A percentile compares a stretch with the other conserved stretches of the same genome.
Conservation (phyloP, 2,113 vertebrate species). For the Clarias gariepinus region DNA sequence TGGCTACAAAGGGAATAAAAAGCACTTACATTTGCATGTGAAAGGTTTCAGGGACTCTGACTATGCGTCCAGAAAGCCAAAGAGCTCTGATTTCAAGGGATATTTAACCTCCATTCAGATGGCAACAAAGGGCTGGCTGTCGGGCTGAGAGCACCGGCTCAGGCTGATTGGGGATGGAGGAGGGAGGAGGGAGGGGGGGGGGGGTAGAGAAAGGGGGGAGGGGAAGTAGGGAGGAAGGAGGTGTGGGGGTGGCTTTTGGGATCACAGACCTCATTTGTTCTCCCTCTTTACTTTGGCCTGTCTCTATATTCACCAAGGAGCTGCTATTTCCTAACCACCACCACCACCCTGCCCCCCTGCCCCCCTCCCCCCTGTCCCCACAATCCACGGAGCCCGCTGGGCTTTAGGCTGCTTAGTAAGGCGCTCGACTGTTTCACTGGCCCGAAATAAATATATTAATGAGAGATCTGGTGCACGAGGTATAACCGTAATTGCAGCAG, state of each 20-base stretch:
- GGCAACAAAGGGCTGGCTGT: constrained; percentile 79
- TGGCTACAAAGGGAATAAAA: constrained; percentile 77
- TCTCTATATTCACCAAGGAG: constrained; percentile 79
- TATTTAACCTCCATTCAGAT: constrained; percentile 86
- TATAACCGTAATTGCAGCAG: background rate
- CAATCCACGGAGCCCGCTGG: background rate
- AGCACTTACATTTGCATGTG: constrained; percentile 82
- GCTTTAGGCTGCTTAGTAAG: constrained; percentile 40
- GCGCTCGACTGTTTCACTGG: constrained; percentile 12
- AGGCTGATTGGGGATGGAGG: constrained; percentile 72
- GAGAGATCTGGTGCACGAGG: background rate
- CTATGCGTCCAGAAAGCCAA: constrained; percentile 79
- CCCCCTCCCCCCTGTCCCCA: constrained; percentile 19
- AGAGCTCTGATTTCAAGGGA: constrained; percentile 82
- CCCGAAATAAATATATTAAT: constrained; percentile 32
- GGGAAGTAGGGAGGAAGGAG: constrained; percentile 4
- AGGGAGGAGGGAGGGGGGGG: constrained; percentile 5
- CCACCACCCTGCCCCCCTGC: background rate
- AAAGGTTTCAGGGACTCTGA: constrained; percentile 77
- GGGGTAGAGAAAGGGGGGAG: background rate
- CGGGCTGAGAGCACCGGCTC: constrained; percentile 70
- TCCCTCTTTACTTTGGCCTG: constrained; percentile 82
- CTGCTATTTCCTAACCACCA: constrained; percentile 69
- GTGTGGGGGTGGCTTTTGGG: constrained; percentile 57
- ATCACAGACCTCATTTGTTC: constrained; percentile 85